These are phyloP conservation scores for Nomada fabriciana DNA, from an alignment of 2,888 invertebrate genomes.

Conservation along the genomic window DNA sequence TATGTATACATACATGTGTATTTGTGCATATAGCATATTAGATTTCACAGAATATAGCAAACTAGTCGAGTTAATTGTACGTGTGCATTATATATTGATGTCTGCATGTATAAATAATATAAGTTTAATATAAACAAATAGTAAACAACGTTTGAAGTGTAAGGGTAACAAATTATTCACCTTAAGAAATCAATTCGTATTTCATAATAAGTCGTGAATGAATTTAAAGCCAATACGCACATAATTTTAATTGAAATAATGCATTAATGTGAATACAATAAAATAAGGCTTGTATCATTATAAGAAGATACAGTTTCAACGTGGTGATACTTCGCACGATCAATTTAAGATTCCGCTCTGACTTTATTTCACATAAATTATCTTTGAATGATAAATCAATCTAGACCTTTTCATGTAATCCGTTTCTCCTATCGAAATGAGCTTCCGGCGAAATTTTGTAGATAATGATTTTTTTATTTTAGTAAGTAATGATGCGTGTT, in stretches of 20 bases:
- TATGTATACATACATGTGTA: no score
- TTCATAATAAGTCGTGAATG: background rate
- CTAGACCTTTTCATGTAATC: no score
- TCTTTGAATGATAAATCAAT: background rate
- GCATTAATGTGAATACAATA: background rate
- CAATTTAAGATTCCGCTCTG: background rate
- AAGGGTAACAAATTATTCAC: background rate
- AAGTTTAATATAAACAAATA: no score
- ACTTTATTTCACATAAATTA: conserved; percentile 16
- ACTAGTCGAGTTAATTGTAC: background rate
- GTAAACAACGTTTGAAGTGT: no score
- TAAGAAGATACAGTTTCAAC: background rate
- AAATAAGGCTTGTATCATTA: background rate
- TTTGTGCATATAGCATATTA: background rate
- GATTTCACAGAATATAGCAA: background rate
- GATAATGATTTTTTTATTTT: conserved; percentile 8
- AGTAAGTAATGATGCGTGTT: background rate
- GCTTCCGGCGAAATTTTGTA: no score
- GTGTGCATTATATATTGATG: background rate
- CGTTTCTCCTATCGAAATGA: no score
- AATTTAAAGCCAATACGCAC: background rate
- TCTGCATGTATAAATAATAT: background rate
- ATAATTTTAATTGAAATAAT: background rate
- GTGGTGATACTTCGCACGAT: background rate
- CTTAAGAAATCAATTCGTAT: background rate